Evolutionary conservation across 2,113 vertebrate genomes (phyloP), one percentile per base, ranked within the genome.

Genomic region (Oxygymnocypris stewartii): DNA sequence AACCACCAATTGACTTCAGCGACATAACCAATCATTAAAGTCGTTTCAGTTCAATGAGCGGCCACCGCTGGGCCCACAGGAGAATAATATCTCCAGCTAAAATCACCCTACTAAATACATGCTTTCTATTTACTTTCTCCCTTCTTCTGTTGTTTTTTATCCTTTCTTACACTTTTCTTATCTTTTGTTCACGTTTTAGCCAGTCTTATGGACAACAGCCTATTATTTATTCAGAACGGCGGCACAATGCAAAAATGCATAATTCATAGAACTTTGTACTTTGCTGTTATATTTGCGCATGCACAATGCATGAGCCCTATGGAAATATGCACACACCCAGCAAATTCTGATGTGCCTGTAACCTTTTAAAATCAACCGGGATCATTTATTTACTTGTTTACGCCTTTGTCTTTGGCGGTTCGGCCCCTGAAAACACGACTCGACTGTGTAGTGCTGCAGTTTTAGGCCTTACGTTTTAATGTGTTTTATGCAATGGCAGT

Each of bases 1-100:
- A 95, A 93, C 93, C 93, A 94, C 92, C 93, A 94, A 94, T 93
- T 94, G 92, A 93, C 91, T 92, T 92, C 92, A 92, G 92, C 92
- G 93, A 92, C 91, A 93, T 89, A 91, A 90, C 91, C 93, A 92
- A 92, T 94, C 93, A 94, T 94, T 94, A 93, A 92, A 93, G 93
- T 91, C 93, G 92, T 93, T 94, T 94, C 93, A 93, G 93, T 93
- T 93, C 91, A 93, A 92, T 94, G 92, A 92, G 92, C 93, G 90
- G 91, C 92, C 91, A 93, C 91, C 87, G 90, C 91, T 91, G 87
- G 91, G 93, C 89, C 93, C 91, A 93, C 89, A 89, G 88, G 91
- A 92, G 89, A 91, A 93, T 92, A 92, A 92, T 90, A 90, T 89
- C 92, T 89, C 90, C 49, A 4, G 84, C 51, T 82, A 91, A 93